Evolutionary conservation across 1,140 invertebrate genomes (phyloP).

Genomic region (Drosophila pectinifera): DNA sequence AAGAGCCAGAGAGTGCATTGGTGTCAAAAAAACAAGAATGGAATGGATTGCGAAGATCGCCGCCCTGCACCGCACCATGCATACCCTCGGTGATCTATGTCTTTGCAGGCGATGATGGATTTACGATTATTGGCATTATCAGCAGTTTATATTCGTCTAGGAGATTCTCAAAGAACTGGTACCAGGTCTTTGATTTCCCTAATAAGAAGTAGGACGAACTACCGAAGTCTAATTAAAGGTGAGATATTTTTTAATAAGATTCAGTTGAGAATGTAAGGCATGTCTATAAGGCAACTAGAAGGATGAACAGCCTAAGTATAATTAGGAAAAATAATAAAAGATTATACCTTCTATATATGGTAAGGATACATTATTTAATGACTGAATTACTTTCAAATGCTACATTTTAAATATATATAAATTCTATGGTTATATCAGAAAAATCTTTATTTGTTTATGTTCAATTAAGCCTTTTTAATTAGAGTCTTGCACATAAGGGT

Average conservation of each 20-base stretch:
- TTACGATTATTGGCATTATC: background rate
- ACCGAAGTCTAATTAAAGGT: too few relatives aligned
- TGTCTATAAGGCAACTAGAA: too few relatives aligned
- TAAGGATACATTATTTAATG: too few relatives aligned
- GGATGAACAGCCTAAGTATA: too few relatives aligned
- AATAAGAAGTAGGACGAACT: rapidly evolving
- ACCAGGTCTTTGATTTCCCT: too few relatives aligned
- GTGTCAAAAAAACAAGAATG: constrained; percentile 72
- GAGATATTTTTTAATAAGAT: background rate
- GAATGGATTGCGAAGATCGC: constrained; percentile 1
- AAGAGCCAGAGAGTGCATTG: constrained; percentile 75
- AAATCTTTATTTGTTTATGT: background rate
- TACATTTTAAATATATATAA: too few relatives aligned
- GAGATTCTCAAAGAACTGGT: background rate
- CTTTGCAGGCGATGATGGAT: constrained; percentile 8
- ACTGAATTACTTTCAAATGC: too few relatives aligned
- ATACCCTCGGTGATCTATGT: constrained; percentile 33
- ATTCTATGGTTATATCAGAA: too few relatives aligned
- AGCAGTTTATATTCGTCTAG: background rate
- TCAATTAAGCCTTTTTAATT: background rate
- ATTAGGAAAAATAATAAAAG: too few relatives aligned
- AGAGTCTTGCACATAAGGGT: background rate
- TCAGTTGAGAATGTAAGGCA: too few relatives aligned
- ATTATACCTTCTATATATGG: too few relatives aligned
- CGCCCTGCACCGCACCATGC: constrained; percentile 16